These are phyloP conservation scores for Kryptolebias marmoratus DNA, from an alignment of 2,113 vertebrate genomes.

Conservation along the genomic window DNA sequence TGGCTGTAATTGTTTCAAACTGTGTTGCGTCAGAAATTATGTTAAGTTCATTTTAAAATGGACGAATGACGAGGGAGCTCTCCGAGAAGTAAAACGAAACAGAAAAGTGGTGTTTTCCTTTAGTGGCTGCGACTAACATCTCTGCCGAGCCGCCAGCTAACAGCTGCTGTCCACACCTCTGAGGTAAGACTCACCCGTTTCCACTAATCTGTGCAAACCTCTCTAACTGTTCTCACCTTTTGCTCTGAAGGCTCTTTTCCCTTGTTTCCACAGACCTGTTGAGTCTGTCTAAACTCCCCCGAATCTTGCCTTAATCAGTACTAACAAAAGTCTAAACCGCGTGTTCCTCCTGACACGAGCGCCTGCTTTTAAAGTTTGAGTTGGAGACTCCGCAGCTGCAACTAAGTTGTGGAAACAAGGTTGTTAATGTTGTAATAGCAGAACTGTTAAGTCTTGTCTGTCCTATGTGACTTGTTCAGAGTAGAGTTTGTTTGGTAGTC, in stretches of 20 bases:
- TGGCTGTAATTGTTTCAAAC: too few species aligned
- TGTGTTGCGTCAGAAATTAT: neutral
- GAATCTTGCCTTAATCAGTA: conserved; percentile 11
- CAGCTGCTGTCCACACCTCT: conserved; percentile 61
- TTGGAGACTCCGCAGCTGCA: conserved; percentile 27
- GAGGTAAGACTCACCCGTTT: conserved; percentile 76
- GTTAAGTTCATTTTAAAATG: neutral
- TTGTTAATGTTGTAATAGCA: conserved; percentile 58
- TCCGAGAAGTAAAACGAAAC: conserved; percentile 6
- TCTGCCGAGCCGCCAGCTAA: conserved; percentile 68
- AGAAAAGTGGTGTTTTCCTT: conserved; percentile 31
- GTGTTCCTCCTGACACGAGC: conserved; percentile 4
- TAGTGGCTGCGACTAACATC: conserved; percentile 71
- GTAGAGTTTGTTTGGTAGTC: conserved; percentile 53
- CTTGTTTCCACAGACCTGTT: conserved; percentile 77
- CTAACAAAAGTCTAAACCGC: conserved; percentile 20
- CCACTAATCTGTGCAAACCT: conserved; percentile 58
- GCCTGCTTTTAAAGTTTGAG: conserved; percentile 13
- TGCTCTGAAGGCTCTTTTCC: conserved; percentile 45
- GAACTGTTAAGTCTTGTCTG: conserved; percentile 43
- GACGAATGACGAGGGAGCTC: neutral
- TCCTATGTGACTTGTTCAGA: conserved; percentile 49
- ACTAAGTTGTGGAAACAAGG: conserved; percentile 78
- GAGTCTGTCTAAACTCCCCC: conserved; percentile 30
- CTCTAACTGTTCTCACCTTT: conserved; percentile 37